Conservation (phyloP, 2,113 vertebrate genomes). For the Gobio gobio region DNA sequence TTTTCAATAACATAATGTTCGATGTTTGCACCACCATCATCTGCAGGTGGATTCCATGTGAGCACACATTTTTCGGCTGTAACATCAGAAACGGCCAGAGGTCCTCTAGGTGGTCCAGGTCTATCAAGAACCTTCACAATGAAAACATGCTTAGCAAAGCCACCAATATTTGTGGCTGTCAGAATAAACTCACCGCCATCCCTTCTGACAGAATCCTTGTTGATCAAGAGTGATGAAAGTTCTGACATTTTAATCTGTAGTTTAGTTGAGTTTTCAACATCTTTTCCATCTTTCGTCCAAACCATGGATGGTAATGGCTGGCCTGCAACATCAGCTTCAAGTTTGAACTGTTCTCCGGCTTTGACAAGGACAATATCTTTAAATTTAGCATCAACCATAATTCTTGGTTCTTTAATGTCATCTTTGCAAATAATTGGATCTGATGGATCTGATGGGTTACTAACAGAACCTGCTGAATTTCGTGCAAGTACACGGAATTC, state of each 20-base stretch:
- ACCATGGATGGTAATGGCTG: constrained; percentile 90
- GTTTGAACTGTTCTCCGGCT: constrained; percentile 91
- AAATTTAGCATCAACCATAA: constrained; percentile 93
- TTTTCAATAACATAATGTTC: constrained; percentile 94
- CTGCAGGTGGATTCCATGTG: constrained; percentile 88
- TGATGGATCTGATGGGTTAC: constrained; percentile 91
- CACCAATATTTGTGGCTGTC: constrained; percentile 93
- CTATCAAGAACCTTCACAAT: constrained; percentile 96
- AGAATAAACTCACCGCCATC: constrained; percentile 92
- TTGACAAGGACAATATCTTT: constrained; percentile 89
- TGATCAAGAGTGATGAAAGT: constrained; percentile 85
- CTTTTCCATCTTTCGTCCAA: constrained; percentile 96
- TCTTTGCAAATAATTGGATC: constrained; percentile 94
- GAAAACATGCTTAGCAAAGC: constrained; percentile 95
- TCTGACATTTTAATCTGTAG: constrained; percentile 89
- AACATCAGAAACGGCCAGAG: constrained; percentile 85
- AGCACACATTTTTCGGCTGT: constrained; percentile 92
- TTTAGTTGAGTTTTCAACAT: constrained; percentile 90
- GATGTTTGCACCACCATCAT: constrained; percentile 94
- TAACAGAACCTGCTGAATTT: constrained; percentile 92
- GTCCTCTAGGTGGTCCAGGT: constrained; percentile 92
- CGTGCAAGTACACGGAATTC: constrained; percentile 94
- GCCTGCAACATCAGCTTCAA: constrained; percentile 94
- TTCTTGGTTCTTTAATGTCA: constrained; percentile 91
- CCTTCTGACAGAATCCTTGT: constrained; percentile 91